Conservation (phyloP, 2,113 vertebrate genomes). For the Mobula birostris region DNA sequence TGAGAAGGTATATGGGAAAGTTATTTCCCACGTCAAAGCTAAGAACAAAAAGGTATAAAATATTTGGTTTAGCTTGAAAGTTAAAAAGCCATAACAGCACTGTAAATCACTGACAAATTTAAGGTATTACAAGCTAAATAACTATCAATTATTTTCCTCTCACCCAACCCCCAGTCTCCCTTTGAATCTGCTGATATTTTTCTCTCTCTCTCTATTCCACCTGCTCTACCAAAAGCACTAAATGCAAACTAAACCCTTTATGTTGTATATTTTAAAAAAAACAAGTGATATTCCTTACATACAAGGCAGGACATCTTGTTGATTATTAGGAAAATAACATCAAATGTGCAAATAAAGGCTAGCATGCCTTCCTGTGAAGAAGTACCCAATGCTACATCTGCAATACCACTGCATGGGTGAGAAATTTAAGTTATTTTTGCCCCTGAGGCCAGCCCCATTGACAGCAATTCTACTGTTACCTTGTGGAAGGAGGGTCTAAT, state of each 20-base stretch:
- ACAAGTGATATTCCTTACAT: background rate
- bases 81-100: background rate
- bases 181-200: background rate
- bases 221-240: background rate
- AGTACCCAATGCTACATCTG: too few species aligned
- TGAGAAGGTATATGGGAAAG: background rate
- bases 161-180: background rate
- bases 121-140: background rate
- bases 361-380: too few species aligned
- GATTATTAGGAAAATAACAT: too few species aligned
- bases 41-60: background rate
- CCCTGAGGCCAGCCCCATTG: background rate
- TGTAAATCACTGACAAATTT: background rate
- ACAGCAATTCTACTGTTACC: background rate
- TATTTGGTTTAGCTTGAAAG: slow-evolving; percentile 3
- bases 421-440: too few species aligned
- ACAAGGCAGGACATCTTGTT: background rate
- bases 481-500: too few species aligned
- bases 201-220: background rate
- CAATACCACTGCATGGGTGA: too few species aligned
- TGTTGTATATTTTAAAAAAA: background rate
- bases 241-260: background rate
- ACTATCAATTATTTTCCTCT: background rate
- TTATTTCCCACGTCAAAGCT: background rate
- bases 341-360: too few species aligned